These are phyloP conservation scores for Nymphicus hollandicus DNA, from an alignment of 2,113 vertebrate species.

Conservation along the genomic window DNA sequence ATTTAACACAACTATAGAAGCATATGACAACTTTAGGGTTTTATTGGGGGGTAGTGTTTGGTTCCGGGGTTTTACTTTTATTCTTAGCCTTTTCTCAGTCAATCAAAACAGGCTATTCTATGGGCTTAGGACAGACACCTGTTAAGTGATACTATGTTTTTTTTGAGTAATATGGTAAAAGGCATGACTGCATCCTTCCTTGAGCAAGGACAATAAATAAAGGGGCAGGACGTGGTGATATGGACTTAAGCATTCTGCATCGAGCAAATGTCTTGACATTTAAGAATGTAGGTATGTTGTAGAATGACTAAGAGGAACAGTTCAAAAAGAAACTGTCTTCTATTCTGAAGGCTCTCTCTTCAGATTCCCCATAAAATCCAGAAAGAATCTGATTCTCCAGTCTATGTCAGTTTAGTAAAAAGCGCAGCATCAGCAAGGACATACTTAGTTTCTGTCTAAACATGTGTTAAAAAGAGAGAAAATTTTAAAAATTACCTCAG, in stretches of 20 bases:
- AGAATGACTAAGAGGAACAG: neutral
- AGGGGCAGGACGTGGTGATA: neutral
- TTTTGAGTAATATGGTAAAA: neutral
- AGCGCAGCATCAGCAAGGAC: neutral
- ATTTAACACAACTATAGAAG: neutral
- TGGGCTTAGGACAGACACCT: neutral
- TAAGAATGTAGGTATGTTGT: neutral
- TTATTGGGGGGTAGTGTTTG: fast-evolving
- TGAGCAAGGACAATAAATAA: neutral
- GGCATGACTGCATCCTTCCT: neutral
- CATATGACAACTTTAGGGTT: neutral
- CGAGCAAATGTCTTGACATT: neutral
- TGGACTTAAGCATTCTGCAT: neutral
- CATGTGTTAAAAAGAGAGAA: neutral
- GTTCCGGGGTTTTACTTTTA: neutral
- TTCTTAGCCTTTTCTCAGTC: neutral
- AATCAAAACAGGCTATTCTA: neutral
- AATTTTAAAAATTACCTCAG: neutral
- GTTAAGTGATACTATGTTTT: neutral
- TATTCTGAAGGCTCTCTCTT: neutral
- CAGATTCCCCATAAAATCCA: neutral
- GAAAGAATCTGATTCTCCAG: neutral
- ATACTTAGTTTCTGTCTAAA: neutral
- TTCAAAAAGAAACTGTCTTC: neutral
- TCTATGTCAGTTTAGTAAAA: neutral